Evolutionary conservation across 2,113 vertebrate species (phyloP), one percentile per base, ranked within the genome.

Genomic region (Neopipo cinnamomea): DNA sequence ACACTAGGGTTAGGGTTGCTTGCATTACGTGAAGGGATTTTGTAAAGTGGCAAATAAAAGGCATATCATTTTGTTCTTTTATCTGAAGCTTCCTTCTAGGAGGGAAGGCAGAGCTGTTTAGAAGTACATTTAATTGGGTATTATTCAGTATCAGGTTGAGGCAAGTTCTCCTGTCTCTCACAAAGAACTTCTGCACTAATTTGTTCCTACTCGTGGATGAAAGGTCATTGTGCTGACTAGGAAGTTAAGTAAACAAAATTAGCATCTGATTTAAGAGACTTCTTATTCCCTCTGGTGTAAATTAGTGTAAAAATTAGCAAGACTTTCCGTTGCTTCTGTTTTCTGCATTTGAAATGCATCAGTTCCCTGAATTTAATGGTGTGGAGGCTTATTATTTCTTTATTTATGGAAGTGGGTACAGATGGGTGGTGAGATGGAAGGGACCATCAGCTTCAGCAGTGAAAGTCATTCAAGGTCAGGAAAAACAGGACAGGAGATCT

Each of bases 231-330:
- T 94, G 96, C 95, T 96, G 93, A 96, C 95, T 93, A 95, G 85
- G 67, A 97, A 95, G 96, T 96, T 96, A 97, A 97, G 84, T 95
- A 97, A 97, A 97, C 95, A 97, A 95, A 97, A 97, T 97, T 96
- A 97, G 92, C 97, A 97, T 96, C 93, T 95, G 92, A 96, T 97
- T 97, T 96, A 95, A 79, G 77, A 96, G 58, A 85, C 42, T 93
- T 85, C 87, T 93, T 95, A 97, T 97, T 97, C 95, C 95, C 94
- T 95, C 94, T 92, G 96, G 94, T 95, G 93, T 93, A 97, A 96
- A 97, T 97, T 97, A 97, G 93, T 97, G 94, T 96, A 96, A 96
- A 97, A 96, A 94, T 97, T 96, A 96, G 95, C 88, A 95, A 96
- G 95, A 95, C 80, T 91, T 89, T 85, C 77, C 5, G 15, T 71